Base-by-base conservation (phyloP, 2,797 vertebrate species). In the Rhinoraja longicauda region DNA sequence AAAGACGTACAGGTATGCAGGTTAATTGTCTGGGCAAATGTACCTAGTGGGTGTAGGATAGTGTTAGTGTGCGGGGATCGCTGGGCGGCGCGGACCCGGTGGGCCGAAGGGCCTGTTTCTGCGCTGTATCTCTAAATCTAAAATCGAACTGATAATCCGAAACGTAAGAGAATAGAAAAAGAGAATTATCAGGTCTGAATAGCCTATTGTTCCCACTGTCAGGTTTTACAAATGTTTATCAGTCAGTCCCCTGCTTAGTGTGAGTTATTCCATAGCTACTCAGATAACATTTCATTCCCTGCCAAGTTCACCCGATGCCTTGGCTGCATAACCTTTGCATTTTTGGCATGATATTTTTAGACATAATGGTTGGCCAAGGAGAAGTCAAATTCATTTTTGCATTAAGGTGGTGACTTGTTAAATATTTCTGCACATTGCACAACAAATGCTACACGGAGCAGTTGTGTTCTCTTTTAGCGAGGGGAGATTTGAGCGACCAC, bases 181-280 rank as follows among this genome's bases (percentile, higher is more conserved):
- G 57, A 19, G 82, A 4, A 32, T 86, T n/a, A 86, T 64, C n/a
- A 67, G 57, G 59, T 62, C n/a, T 62, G 84, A 88, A 88, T 88
- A 88, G 59, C 36, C n/a, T 17, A 36, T 88, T 88, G 84, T 88
- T 62, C n/a, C 64, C 7, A 9, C 59, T 19, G 84, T 88, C 84
- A 88, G 21, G 15, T 88, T 88, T 67, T 62, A 67, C 84, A 88
- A 67, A 88, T 88, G 57, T 88, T 88, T 88, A 88, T 32, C 84
- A 19, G 32, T 32, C 84, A 19, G 32, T 88, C 6, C 9, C 84
- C 67, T 8, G 64, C n/a, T 67, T 59, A 36, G 59, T 19, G n/a
- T 10, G 17, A 36, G 59, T 0, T 36, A 88, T 88, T 88, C 62
- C 84, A 9, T 84, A 62, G 12, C 59, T 67, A 32, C 84, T 67